Percentiles rank a stretch among this genome's conserved stretches.
These are phyloP conservation scores for Maconellicoccus hirsutus DNA, from an alignment of 1,140 invertebrate genomes.

Conservation along the genomic window DNA sequence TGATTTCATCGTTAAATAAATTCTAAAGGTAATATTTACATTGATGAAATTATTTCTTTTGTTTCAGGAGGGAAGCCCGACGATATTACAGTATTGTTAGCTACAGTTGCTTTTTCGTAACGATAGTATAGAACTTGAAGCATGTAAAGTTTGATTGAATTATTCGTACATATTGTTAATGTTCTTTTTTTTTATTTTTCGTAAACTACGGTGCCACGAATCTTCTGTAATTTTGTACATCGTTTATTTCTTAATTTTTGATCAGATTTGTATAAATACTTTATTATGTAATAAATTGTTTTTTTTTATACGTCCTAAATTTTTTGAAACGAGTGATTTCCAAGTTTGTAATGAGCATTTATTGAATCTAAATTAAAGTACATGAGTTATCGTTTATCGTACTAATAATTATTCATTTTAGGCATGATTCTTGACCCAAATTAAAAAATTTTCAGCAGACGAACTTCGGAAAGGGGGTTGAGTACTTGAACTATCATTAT, in stretches of 20 bases:
- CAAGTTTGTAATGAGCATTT: too few relatives aligned
- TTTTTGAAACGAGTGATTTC: too few relatives aligned
- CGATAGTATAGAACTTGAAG: background rate
- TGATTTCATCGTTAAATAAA: background rate
- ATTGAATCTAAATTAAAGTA: too few relatives aligned
- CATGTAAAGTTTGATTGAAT: too few relatives aligned
- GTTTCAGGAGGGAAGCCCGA: conserved; percentile 88
- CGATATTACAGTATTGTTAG: conserved; percentile 92
- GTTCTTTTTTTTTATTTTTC: background rate
- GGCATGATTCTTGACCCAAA: too few relatives aligned
- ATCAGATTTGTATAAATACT: background rate
- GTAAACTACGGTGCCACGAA: background rate
- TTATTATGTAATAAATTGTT: background rate
- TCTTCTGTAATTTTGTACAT: conserved; percentile 9
- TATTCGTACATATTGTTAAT: too few relatives aligned
- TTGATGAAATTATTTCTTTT: conserved; percentile 31
- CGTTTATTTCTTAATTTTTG: background rate
- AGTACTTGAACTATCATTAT: too few relatives aligned
- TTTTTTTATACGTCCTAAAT: too few relatives aligned
- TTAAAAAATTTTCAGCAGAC: too few relatives aligned
- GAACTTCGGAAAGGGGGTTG: too few relatives aligned
- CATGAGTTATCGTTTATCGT: too few relatives aligned
- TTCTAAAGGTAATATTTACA: background rate
- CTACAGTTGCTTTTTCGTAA: conserved; percentile 52
- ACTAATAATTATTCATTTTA: too few relatives aligned